These are phyloP conservation scores for Coccyzus lansbergi DNA, from an alignment of 2,797 vertebrate genomes.

Conservation along the genomic window DNA sequence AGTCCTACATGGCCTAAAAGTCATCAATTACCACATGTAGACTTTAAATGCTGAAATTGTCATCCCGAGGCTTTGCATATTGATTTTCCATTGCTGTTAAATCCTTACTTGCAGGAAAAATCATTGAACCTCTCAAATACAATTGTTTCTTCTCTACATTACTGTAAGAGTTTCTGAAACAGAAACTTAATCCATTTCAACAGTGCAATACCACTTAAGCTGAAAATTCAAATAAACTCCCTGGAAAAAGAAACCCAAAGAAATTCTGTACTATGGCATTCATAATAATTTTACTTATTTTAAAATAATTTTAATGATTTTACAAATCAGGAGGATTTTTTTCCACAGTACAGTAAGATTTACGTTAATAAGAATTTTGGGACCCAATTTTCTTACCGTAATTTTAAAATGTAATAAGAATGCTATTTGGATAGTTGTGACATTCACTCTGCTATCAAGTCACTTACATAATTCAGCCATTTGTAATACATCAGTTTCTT, in stretches of 20 bases:
- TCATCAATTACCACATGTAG: slow-evolving; percentile 21
- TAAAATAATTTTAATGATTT: background rate
- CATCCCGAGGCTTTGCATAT: slow-evolving; percentile 28
- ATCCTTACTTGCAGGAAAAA: slow-evolving; percentile 13
- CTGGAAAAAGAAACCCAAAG: background rate
- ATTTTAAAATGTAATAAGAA: background rate
- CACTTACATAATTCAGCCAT: background rate
- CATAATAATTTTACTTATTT: background rate
- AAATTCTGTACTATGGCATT: background rate
- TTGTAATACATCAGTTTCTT: background rate
- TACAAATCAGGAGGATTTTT: background rate
- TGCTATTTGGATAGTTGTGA: background rate
- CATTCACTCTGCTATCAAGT: background rate
- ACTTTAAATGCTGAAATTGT: slow-evolving; percentile 28
- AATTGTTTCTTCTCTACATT: slow-evolving; percentile 17
- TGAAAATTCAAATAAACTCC: background rate
- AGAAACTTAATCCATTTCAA: slow-evolving; percentile 14
- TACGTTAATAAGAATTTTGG: background rate
- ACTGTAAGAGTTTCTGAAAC: background rate
- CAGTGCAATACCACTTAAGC: background rate
- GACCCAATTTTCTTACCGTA: background rate
- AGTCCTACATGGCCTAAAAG: background rate
- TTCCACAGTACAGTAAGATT: background rate
- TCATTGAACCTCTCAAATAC: slow-evolving; percentile 2
- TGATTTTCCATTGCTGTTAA: slow-evolving; percentile 48